Base-by-base conservation (phyloP, 2,888 invertebrate genomes). In the Metellina segmentata region DNA sequence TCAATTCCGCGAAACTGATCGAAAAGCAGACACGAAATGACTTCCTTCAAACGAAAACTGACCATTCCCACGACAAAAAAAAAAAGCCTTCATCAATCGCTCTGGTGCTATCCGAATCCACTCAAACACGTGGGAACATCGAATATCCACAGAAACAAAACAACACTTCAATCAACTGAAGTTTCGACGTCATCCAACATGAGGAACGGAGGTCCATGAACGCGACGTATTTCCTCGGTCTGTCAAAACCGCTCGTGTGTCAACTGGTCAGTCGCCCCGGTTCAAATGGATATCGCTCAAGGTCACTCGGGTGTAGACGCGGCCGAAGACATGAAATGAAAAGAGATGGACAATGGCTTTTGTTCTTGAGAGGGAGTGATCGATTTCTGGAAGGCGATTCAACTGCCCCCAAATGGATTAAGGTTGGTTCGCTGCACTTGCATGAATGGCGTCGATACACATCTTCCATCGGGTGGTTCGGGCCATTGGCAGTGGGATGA, bases 331-430 rank as follows among this genome's bases (percentile, higher is more conserved):
- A 77, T 51, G 49, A 52, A 77, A 77, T 77, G 51, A 77, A 77
- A 77, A 61, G 81, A 52, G 53, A 53, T 61, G 82, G 82, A 82
- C 71, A 72, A 51, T 82, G 70, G 48, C 83, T 72, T 83, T 83
- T 83, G 83, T 83, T 74, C 19, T 48, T 9, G 20, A 51, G 53
- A 34, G 34, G 48, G 52, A 74, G 34, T 85, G 87, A 87, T 79
- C 87, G 87, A 87, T 87, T 87, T 81, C 75, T 75, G 61, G 82
- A 20, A 72, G 34, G 16, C 53, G 74, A 85, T 53, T 75, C 85
- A 72, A 61, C 61, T 75, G 61, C 85, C 75, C 61, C 51, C 49
- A n/a, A 85, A 85, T 75, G 75, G 85, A 85, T 85, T 85, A 85
- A 16, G 48, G 34, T 8, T 34, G 83, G 83, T 83, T 75, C 85